Evolutionary conservation across 2,888 invertebrate species (phyloP).

Genomic region (Phymatocera aterrima): DNA sequence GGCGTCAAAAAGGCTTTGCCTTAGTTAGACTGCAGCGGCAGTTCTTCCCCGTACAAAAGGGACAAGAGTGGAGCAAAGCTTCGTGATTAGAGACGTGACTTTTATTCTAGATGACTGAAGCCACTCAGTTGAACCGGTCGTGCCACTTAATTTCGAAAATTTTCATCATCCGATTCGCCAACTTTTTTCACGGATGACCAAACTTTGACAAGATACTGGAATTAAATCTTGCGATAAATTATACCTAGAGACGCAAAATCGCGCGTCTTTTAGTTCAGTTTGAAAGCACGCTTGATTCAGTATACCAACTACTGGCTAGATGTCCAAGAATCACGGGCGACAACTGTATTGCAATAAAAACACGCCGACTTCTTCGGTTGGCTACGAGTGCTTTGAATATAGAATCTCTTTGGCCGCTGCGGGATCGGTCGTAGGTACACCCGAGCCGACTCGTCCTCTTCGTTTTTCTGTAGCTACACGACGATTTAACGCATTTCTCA

Average conservation of each 20-base stretch:
- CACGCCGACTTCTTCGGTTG: background rate
- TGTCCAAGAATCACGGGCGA: slow-evolving; percentile 19
- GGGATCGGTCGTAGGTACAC: background rate
- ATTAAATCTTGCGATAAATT: too few relatives aligned
- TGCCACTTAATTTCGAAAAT: background rate
- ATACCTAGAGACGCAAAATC: too few relatives aligned
- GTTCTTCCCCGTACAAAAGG: too few relatives aligned
- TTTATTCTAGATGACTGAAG: slow-evolving; percentile 20
- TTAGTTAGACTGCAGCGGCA: slow-evolving; percentile 22
- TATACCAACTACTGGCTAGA: background rate
- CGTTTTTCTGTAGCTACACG: background rate
- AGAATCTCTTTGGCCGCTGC: slow-evolving; percentile 17
- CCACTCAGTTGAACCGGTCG: background rate
- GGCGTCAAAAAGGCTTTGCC: slow-evolving; percentile 16
- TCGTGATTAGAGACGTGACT: slow-evolving; percentile 18
- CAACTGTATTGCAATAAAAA: slow-evolving; percentile 30
- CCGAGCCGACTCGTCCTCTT: background rate
- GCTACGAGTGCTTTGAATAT: slow-evolving; percentile 18
- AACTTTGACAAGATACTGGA: background rate
- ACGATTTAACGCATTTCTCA: slow-evolving; percentile 20
- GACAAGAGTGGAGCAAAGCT: background rate
- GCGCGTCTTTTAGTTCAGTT: background rate
- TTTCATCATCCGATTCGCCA: background rate
- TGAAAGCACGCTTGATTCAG: background rate
- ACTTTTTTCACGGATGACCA: background rate